phyloP scores from a whole-genome alignment of 2,797 vertebrate genomes.

The Lateolabrax maculatus region DNA sequence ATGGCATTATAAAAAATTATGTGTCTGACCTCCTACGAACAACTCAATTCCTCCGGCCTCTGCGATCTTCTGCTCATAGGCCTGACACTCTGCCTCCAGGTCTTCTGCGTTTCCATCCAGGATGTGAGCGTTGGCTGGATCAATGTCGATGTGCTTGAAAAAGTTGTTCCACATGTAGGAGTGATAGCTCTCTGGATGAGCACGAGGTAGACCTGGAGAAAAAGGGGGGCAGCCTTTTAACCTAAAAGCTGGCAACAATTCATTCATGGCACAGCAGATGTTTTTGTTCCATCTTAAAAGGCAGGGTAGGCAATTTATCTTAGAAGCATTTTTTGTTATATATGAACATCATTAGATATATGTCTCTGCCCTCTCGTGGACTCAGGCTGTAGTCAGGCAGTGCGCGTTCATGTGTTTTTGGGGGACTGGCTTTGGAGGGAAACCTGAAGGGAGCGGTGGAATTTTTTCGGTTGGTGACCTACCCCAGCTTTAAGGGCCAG shows the following conservation, averaged over 20 bases:
- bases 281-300: background rate
- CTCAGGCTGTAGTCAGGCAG: too few species aligned
- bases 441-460: too few species aligned
- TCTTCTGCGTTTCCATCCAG: constrained; percentile 92
- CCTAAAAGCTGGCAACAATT: background rate
- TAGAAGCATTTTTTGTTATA: too few species aligned
- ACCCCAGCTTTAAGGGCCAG: too few species aligned
- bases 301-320: too few species aligned
- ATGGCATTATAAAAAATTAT: background rate
- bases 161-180: constrained; percentile 99
- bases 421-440: too few species aligned
- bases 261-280: background rate
- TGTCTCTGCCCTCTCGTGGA: too few species aligned
- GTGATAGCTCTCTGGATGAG: constrained; percentile 95
- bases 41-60: constrained; percentile 93
- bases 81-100: constrained; percentile 89
- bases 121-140: constrained; percentile 91
- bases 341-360: too few species aligned
- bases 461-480: too few species aligned
- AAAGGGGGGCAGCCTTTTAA: background rate
- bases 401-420: too few species aligned
- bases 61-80: constrained; percentile 92
- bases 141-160: constrained; percentile 96
- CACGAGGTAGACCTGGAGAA: constrained; percentile 89
- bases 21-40: constrained; percentile 92